phyloP scores from a whole-genome alignment of 2,797 vertebrate species.

The Paguma larvata region DNA sequence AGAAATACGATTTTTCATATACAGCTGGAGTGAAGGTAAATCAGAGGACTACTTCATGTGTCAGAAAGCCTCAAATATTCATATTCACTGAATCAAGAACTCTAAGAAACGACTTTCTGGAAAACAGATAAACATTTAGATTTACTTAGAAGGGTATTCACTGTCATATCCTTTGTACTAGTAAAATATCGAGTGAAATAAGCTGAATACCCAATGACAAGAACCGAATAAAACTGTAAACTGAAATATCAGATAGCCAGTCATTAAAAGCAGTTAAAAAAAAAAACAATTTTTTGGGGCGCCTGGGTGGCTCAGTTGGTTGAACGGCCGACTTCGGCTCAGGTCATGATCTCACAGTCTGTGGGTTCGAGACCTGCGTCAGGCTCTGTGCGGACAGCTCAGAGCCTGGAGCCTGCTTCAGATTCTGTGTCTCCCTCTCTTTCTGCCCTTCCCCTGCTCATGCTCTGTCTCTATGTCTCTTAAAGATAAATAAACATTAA shows the following conservation, averaged over 20 bases:
- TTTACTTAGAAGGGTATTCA: background rate
- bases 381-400: no score
- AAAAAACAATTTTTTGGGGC: background rate
- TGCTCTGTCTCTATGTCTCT: no score
- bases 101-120: background rate
- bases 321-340: no score
- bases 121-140: background rate
- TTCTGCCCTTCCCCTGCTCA: no score
- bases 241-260: background rate
- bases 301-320: no score
- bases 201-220: background rate
- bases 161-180: background rate
- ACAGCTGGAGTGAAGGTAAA: background rate
- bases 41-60: background rate
- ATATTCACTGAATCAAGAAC: background rate
- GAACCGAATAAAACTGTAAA: background rate
- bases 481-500: no score
- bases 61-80: background rate
- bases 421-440: no score
- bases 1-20: slow-evolving; percentile 16
- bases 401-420: no score
- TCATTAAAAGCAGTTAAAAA: background rate
- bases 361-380: no score
- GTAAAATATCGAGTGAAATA: background rate
- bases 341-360: no score